Base-by-base conservation (phyloP, 1,140 invertebrate genomes). In the Olivierus martensii region DNA sequence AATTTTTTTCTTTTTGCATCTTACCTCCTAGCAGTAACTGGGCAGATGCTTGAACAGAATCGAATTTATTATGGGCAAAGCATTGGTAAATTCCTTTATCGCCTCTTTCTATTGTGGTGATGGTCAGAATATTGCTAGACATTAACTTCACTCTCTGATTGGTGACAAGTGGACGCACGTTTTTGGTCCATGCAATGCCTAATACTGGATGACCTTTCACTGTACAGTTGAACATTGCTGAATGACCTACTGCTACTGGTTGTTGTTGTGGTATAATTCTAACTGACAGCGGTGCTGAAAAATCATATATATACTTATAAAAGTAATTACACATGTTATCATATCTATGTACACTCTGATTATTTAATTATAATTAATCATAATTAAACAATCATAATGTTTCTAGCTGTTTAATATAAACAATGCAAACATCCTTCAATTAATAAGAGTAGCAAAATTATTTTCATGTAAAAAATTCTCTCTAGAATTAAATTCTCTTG, bases 11-110 rank as follows among this genome's bases (percentile, higher is more conserved):
- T 28, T 28, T 28, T 28, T 28, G 4, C 12, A n/a, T 3, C 44
- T 77, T 74, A 90, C 87, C 84, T 60, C 88, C 85, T 55, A 92
- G 77, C 58, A 81, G 74, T 9, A 91, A 73, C 64, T 89, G 84
- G 1, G 86, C 78, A 11, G 80, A 81, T 1, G 83, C 83, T 65
- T 88, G 84, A 15, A 80, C 82, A 71, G 88, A 84, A 63, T 90
- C 84, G 67, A 80, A 83, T 53, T 87, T 82, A 61, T 88, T 87
- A 57, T 77, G 80, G 3, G 83, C 86, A 57, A 88, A 82, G 67
- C 90, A 95, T 59, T 90, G 87, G 70, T 90, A 94, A 75, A 89
- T 82, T 3, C 87, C 87, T 55, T 82, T 76, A 66, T 91, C 86
- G 48, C 83, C 78, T 56, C 80, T 78, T 21, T 79, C 77, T 14